A percentile compares a stretch with the other conserved stretches of the same genome.
phyloP scores from a whole-genome alignment of 2,113 vertebrate genomes.

The Grammomys surdaster region DNA sequence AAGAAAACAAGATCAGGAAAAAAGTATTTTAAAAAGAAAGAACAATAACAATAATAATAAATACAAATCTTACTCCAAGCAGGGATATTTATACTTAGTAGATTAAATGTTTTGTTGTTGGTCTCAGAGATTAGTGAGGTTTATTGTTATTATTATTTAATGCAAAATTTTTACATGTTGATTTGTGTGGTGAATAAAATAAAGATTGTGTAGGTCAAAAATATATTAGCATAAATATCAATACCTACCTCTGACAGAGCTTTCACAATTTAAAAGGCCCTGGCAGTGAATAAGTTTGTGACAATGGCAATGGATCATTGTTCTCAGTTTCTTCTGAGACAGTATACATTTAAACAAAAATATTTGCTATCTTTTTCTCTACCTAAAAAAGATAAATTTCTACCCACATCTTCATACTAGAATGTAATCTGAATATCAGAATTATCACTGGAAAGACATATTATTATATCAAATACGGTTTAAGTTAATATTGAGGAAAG shows the following conservation, averaged over 20 bases:
- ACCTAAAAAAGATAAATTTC: background rate
- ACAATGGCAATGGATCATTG: conserved; percentile 26
- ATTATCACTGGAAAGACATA: background rate
- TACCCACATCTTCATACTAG: background rate
- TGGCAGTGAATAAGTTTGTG: conserved; percentile 9
- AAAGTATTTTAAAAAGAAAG: background rate
- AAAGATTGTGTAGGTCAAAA: background rate
- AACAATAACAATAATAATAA: background rate
- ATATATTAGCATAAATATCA: conserved; percentile 32
- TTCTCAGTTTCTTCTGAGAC: conserved; percentile 18
- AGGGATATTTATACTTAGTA: background rate
- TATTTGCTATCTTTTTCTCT: background rate
- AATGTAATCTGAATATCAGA: background rate
- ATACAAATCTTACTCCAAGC: conserved; percentile 6
- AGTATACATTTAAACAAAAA: conserved; percentile 8
- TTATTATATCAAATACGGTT: fast-evolving
- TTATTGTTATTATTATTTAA: conserved; percentile 26
- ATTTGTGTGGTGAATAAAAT: conserved; percentile 18
- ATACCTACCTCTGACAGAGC: background rate
- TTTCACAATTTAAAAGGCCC: conserved; percentile 38
- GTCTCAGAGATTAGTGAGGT: conserved; percentile 11
- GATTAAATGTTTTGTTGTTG: conserved; percentile 35
- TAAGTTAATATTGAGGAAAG: conserved; percentile 1
- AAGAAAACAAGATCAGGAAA: background rate
- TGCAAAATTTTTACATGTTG: background rate